A percentile compares a stretch with the other conserved stretches of the same genome.
Conservation (phyloP, 2,888 invertebrate species). For the Drosophila pegasa region DNA sequence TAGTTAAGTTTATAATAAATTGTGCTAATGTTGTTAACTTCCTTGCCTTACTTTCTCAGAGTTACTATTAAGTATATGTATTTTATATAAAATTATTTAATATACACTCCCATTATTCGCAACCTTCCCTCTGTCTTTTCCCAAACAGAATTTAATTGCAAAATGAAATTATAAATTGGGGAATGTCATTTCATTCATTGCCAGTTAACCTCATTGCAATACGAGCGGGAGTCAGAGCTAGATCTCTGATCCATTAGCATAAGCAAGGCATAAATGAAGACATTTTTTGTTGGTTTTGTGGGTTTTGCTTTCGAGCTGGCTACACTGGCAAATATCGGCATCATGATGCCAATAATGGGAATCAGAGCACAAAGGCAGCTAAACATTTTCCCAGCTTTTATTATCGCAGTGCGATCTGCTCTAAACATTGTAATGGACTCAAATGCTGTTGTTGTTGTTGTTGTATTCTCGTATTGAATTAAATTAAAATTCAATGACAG, state of each 20-base stretch:
- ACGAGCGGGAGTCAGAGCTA: conserved; percentile 1
- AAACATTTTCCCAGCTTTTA: conserved; percentile 76
- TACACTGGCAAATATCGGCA: conserved; percentile 54
- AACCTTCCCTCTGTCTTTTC: not conserved
- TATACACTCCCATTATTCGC: not conserved
- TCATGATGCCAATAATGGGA: conserved; percentile 74
- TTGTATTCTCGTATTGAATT: conserved; percentile 62
- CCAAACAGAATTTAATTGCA: not conserved
- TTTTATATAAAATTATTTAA: no score
- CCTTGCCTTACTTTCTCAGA: no score
- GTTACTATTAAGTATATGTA: no score
- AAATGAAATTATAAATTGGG: not conserved
- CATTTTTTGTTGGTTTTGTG: conserved; percentile 49
- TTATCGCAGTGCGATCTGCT: conserved; percentile 69
- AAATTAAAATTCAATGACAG: conserved; percentile 78
- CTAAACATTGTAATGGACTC: conserved; percentile 64
- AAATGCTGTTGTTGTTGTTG: conserved; percentile 47
- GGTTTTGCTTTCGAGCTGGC: conserved; percentile 6
- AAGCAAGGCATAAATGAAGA: conserved; percentile 76
- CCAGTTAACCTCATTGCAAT: conserved; percentile 20
- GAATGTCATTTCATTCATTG: conserved; percentile 1
- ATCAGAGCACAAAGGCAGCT: conserved; percentile 71
- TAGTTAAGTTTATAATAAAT: no score
- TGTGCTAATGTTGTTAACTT: no score
- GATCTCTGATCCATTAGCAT: conserved; percentile 71